Percentiles rank a stretch among this genome's conserved stretches.
Evolutionary conservation across 2,113 vertebrate species (phyloP).

Genomic region (Anser brachyrhynchus): DNA sequence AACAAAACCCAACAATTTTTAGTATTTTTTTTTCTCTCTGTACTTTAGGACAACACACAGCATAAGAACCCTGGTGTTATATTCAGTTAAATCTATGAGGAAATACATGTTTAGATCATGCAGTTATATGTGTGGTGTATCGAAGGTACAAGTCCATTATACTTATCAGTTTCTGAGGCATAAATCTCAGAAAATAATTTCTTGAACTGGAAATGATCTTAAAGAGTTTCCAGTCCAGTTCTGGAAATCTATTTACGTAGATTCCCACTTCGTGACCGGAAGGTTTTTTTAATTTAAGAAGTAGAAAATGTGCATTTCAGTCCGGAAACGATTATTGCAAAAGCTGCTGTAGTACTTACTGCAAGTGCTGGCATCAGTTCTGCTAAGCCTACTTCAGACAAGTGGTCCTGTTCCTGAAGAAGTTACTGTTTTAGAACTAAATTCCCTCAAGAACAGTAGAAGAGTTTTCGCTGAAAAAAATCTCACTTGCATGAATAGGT

Average conservation of each 20-base stretch:
- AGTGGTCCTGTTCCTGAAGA: not conserved
- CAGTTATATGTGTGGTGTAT: not conserved
- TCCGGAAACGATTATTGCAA: not conserved
- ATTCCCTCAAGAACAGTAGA: not conserved
- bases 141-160: not conserved
- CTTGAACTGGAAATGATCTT: not conserved
- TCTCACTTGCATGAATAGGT: rapidly evolving
- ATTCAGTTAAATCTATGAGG: not conserved
- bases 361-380: not conserved
- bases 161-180: not conserved
- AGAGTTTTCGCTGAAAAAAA: not conserved
- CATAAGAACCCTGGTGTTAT: not conserved
- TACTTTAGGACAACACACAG: not conserved
- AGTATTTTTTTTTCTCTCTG: not conserved
- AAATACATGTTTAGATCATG: not conserved
- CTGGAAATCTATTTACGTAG: not conserved
- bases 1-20: not conserved
- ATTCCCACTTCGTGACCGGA: not conserved
- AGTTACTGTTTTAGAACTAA: not conserved
- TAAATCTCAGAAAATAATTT: not conserved
- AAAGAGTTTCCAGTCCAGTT: not conserved
- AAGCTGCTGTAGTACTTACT: not conserved
- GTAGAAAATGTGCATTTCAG: not conserved
- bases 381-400: not conserved
- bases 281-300: not conserved